Evolutionary conservation across 2,113 vertebrate genomes (phyloP), one percentile per base, ranked within the genome.

Genomic region (Pachypanchax playfairii): DNA sequence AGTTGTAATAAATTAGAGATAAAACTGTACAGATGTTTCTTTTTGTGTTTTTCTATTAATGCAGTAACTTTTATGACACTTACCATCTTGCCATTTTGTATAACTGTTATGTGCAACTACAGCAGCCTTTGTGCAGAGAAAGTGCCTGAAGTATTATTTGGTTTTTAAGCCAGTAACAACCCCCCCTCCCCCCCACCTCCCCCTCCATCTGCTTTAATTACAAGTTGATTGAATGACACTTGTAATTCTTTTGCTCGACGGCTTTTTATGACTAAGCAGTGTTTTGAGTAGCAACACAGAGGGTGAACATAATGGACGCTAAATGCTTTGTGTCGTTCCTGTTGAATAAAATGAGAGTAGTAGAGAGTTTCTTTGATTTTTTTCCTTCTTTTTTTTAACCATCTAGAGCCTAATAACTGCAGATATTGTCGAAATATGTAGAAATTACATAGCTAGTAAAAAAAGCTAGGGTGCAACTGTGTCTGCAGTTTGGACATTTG

Each of bases 401-500:
- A 61, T 59, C 28, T 44, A 5, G 9, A 62, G 11, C 33, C 22
- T 56, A 57, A 66, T 67, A 54, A 63, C 38, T 18, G 1, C 51
- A 11, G 24, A 15, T 39, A 41, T 59, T 55, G 41, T 56, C 55
- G 67, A 59, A 17, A 43, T 21, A 21, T 69, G 54, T 58, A 24
- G 39, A 12, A 38, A 44, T 56, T 61, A 69, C 72, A 50, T 48
- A 28, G 48, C 61, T 43, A 11, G 59, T 14, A 58, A 50, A 26
- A 68, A 47, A 53, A 48, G 33, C 24, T 53, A 22, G 65, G 33
- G 56, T 24, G 65, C 63, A 81, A 68, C 78, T 74, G 63, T 33
- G 54, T 48, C 25, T n/a, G 36, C 67, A 70, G 70, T 65, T 51
- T 70, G 51, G 67, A 75, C 60, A 2, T 66, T 70, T 73, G 29